Evolutionary conservation across 2,888 invertebrate species (phyloP).

Genomic region (Deilephila porcellus): DNA sequence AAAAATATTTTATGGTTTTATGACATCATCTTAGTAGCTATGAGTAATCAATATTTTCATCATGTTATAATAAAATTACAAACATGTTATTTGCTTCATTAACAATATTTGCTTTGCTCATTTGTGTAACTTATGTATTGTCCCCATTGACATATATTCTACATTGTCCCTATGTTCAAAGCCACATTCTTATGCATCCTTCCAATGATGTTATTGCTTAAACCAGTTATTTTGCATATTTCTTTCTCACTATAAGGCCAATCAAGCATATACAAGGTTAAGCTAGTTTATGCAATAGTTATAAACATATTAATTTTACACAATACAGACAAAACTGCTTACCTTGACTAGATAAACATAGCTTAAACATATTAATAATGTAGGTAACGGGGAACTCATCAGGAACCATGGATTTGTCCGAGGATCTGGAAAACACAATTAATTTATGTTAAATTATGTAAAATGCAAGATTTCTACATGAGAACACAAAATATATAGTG

Average conservation of each 20-base stretch:
- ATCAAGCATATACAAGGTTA: conserved; percentile 14
- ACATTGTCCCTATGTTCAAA: conserved; percentile 19
- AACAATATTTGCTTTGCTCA: conserved; percentile 1
- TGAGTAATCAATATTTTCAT: too few species aligned
- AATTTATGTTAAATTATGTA: conserved; percentile 25
- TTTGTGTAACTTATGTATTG: conserved; percentile 23
- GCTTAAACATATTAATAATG: conserved; percentile 93
- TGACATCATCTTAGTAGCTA: too few species aligned
- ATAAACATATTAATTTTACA: conserved; percentile 22
- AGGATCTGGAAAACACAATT: conserved; percentile 88
- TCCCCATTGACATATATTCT: too few species aligned
- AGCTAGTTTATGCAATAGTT: conserved; percentile 18
- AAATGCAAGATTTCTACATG: not conserved
- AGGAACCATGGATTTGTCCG: conserved; percentile 96
- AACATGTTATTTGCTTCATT: not conserved
- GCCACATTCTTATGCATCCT: conserved; percentile 12
- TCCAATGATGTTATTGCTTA: conserved; percentile 21
- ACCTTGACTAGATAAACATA: conserved; percentile 96
- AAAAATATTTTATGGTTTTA: too few species aligned
- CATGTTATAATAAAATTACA: not conserved
- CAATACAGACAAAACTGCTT: conserved; percentile 41
- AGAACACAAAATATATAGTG: too few species aligned
- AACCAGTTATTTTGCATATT: conserved; percentile 21
- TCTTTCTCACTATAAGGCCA: conserved; percentile 17
- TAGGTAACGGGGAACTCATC: conserved; percentile 97